A percentile compares a stretch with the other conserved stretches of the same genome.
These are phyloP conservation scores for Cosmia trapezina DNA, from an alignment of 2,888 invertebrate genomes.

Conservation along the genomic window DNA sequence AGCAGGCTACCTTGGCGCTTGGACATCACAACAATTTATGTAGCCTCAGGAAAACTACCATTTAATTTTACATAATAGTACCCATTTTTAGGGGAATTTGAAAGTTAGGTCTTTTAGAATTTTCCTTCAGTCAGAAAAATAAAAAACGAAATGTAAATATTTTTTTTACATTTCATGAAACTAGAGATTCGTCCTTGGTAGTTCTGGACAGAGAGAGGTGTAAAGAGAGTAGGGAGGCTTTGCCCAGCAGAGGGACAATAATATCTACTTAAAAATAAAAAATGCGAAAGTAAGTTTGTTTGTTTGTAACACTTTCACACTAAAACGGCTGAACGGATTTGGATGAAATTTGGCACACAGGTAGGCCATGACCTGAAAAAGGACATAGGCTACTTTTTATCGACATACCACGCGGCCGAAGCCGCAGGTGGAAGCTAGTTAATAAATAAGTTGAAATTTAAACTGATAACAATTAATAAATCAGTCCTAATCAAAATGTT, in stretches of 20 bases:
- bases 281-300: background rate
- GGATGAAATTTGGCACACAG: too few relatives aligned
- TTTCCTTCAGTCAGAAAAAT: background rate
- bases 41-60: background rate
- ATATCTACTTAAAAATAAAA: too few relatives aligned
- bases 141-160: background rate
- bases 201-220: too few relatives aligned
- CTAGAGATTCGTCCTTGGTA: too few relatives aligned
- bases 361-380: too few relatives aligned
- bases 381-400: too few relatives aligned
- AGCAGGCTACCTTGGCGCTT: too few relatives aligned
- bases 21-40: background rate
- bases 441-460: background rate
- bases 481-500: constrained; percentile 44
- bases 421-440: background rate
- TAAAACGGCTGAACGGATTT: too few relatives aligned
- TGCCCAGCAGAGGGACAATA: too few relatives aligned
- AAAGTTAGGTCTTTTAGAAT: background rate
- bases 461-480: constrained; percentile 28
- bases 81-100: background rate
- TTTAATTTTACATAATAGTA: background rate
- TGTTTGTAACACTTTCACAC: too few relatives aligned
- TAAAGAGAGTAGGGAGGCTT: too few relatives aligned
- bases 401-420: too few relatives aligned
- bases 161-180: background rate